Percentiles rank a stretch among this genome's conserved stretches.
These are phyloP conservation scores for Myxocyprinus asiaticus DNA, from an alignment of 2,113 vertebrate species.

Conservation along the genomic window DNA sequence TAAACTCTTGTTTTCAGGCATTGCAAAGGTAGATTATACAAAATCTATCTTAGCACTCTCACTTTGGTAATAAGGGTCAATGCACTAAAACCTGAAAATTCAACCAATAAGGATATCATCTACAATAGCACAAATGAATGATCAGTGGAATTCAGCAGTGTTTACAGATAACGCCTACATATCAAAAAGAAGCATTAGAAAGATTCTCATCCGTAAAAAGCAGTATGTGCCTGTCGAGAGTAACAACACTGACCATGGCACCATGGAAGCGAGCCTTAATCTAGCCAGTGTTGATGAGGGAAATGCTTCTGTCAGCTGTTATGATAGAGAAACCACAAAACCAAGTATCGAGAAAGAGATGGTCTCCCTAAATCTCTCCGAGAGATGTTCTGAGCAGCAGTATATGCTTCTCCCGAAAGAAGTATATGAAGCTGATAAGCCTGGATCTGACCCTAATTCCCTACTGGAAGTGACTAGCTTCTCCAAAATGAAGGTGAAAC, in stretches of 20 bases:
- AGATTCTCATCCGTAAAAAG: constrained; percentile 45
- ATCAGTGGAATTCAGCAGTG: constrained; percentile 35
- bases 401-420: background rate
- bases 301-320: background rate
- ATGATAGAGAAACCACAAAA: constrained; percentile 40
- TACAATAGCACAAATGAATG: constrained; percentile 27
- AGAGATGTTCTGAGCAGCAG: constrained; percentile 57
- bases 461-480: constrained; percentile 4
- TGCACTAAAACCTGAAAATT: background rate
- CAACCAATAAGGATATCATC: background rate
- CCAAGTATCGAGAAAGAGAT: background rate
- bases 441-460: background rate
- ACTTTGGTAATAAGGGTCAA: too few species aligned
- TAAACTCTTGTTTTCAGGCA: too few species aligned
- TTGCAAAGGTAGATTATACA: too few species aligned
- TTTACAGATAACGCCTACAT: constrained; percentile 47
- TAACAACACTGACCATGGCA: constrained; percentile 17
- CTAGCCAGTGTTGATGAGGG: background rate
- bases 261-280: background rate
- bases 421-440: constrained; percentile 20
- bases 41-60: too few species aligned
- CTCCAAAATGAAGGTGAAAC: constrained; percentile 12
- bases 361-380: constrained; percentile 8
- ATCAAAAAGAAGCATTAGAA: constrained; percentile 59
- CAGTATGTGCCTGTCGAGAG: constrained; percentile 30